Evolutionary conservation across 1,140 invertebrate genomes (phyloP).

Genomic region (Parasteatoda tepidariorum): DNA sequence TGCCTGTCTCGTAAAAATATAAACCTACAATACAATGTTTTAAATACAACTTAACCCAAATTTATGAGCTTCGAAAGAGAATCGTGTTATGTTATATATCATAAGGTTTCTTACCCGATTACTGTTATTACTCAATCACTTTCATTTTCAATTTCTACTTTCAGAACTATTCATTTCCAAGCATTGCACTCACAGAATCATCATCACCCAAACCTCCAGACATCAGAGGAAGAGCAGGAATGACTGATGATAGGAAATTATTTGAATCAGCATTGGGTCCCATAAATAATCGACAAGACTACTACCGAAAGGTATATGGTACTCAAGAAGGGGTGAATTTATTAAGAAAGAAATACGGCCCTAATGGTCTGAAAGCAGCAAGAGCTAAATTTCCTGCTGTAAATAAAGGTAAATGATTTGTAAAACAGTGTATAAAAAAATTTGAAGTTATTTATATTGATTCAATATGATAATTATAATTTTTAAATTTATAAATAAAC

Average conservation of each 20-base stretch:
- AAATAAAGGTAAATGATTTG: conserved; percentile 10
- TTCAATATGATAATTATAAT: too few relatives aligned
- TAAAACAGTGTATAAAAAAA: too few relatives aligned
- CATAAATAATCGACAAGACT: conserved; percentile 20
- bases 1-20: too few relatives aligned
- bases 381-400: conserved; percentile 8
- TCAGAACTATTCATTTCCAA: neutral
- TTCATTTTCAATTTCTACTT: neutral
- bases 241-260: neutral
- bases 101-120: too few relatives aligned
- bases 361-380: conserved; percentile 27
- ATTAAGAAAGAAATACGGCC: conserved; percentile 32
- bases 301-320: conserved; percentile 22
- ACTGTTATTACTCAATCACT: too few relatives aligned
- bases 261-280: neutral
- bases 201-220: neutral
- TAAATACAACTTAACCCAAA: too few relatives aligned
- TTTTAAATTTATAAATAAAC: too few relatives aligned
- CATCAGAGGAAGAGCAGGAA: neutral
- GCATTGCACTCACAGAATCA: neutral
- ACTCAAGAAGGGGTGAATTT: conserved; percentile 39
- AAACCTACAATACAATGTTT: too few relatives aligned
- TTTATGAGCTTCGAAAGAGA: too few relatives aligned
- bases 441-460: too few relatives aligned
- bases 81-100: too few relatives aligned